Percentiles rank a stretch among this genome's conserved stretches.
phyloP scores from a whole-genome alignment of 2,888 invertebrate species.

The Andrena marginata region DNA sequence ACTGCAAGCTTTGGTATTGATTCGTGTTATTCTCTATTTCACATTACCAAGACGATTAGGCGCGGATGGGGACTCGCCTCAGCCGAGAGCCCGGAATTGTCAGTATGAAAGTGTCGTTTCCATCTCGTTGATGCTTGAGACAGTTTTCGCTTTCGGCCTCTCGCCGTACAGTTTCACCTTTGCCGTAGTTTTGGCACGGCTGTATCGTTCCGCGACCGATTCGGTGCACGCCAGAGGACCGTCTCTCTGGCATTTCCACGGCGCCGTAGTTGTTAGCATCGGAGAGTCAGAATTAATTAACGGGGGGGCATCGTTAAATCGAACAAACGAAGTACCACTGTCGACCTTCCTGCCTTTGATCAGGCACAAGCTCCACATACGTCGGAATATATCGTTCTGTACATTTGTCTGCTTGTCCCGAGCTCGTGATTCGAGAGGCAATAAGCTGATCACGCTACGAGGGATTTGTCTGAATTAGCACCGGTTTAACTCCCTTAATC shows the following conservation, averaged over 20 bases:
- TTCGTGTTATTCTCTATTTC: background rate
- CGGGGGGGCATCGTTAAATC: constrained; percentile 64
- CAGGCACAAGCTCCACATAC: constrained; percentile 48
- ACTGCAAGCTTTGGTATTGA: background rate
- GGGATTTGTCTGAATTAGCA: constrained; percentile 62
- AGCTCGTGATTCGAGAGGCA: constrained; percentile 47
- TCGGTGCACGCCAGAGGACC: constrained; percentile 5
- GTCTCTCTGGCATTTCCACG: constrained; percentile 21
- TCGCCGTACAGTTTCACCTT: constrained; percentile 36
- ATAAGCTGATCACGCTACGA: constrained; percentile 54
- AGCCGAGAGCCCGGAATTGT: constrained; percentile 14
- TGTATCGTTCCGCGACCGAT: constrained; percentile 18
- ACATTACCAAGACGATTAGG: background rate
- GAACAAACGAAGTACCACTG: constrained; percentile 68
- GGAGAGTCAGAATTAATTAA: constrained; percentile 61
- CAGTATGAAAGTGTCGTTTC: background rate
- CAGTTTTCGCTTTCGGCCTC: constrained; percentile 45
- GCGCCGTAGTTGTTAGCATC: constrained; percentile 52
- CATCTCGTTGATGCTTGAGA: constrained; percentile 14
- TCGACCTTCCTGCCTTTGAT: constrained; percentile 66
- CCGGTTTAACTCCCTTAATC: constrained; percentile 37
- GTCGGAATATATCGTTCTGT: constrained; percentile 49
- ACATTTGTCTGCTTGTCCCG: constrained; percentile 46
- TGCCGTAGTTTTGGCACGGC: constrained; percentile 26
- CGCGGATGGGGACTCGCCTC: background rate